These are phyloP conservation scores for Ctenopoma multispine DNA, from an alignment of 2,797 vertebrate species.

Conservation along the genomic window DNA sequence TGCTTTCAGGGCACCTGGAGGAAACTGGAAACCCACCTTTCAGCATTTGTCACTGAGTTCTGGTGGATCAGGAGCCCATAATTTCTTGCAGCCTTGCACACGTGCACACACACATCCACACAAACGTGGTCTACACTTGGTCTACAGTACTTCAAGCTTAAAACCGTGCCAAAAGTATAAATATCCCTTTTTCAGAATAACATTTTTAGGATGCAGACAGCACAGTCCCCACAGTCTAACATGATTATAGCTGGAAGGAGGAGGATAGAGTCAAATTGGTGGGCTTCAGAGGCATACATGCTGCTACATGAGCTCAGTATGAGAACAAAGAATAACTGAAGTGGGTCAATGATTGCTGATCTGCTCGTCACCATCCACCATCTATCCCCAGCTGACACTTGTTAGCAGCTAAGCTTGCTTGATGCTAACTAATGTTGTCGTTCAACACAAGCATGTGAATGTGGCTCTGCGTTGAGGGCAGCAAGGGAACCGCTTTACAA, in stretches of 20 bases:
- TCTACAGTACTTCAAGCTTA: slow-evolving; percentile 39
- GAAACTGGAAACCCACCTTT: neutral
- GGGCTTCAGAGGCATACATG: slow-evolving; percentile 12
- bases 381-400: neutral
- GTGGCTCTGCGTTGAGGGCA: neutral
- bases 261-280: slow-evolving; percentile 37
- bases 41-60: slow-evolving; percentile 9
- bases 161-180: slow-evolving; percentile 28
- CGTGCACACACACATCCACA: slow-evolving; percentile 22
- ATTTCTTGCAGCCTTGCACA: slow-evolving; percentile 25
- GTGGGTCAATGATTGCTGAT: slow-evolving; percentile 32
- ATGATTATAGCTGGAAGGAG: slow-evolving; percentile 47
- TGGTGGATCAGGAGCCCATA: slow-evolving; percentile 13
- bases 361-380: slow-evolving; percentile 11
- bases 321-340: slow-evolving; percentile 21
- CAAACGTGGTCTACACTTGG: no score
- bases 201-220: slow-evolving; percentile 33
- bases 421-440: slow-evolving; percentile 16
- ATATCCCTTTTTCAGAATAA: slow-evolving; percentile 20
- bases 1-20: neutral
- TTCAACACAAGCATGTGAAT: neutral
- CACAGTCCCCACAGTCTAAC: slow-evolving; percentile 30
- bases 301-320: slow-evolving; percentile 7
- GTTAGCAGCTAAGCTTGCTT: neutral
- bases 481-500: slow-evolving; percentile 13